These are phyloP conservation scores for Parnassius apollo DNA, from an alignment of 2,888 invertebrate genomes.

Conservation along the genomic window DNA sequence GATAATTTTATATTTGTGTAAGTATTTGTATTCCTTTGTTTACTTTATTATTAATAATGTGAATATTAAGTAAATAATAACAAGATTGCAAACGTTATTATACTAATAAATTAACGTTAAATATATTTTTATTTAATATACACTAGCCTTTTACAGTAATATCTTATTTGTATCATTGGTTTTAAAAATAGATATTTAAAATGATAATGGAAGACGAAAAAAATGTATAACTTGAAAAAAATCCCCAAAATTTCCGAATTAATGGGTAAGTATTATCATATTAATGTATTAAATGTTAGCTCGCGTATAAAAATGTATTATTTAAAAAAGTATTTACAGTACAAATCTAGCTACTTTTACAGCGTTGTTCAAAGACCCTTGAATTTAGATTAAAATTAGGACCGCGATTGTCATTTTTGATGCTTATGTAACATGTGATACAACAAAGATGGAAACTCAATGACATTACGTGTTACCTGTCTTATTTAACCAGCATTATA, in stretches of 20 bases:
- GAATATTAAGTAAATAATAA: no score
- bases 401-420: conserved; percentile 33
- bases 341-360: conserved; percentile 59
- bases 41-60: no score
- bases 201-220: conserved; percentile 64
- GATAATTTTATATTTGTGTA: no score
- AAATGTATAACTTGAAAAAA: conserved; percentile 49
- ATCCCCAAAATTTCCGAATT: conserved; percentile 38
- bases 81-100: conserved; percentile 26
- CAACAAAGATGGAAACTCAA: conserved; percentile 5
- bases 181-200: conserved; percentile 27
- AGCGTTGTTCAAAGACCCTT: conserved; percentile 58
- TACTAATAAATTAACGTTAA: conserved; percentile 25
- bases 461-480: conserved; percentile 30
- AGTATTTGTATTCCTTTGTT: no score
- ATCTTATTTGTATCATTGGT: conserved; percentile 10
- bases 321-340: conserved; percentile 68
- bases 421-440: conserved; percentile 1
- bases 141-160: conserved; percentile 35
- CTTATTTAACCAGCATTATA: conserved; percentile 28
- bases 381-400: conserved; percentile 43
- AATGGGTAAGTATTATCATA: conserved; percentile 34
- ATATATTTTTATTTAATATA: conserved; percentile 26
- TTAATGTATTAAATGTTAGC: conserved; percentile 49
- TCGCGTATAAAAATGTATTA: conserved; percentile 66